Evolutionary conservation across 2,888 invertebrate genomes (phyloP).

Genomic region (Lepidochitona cinerea): DNA sequence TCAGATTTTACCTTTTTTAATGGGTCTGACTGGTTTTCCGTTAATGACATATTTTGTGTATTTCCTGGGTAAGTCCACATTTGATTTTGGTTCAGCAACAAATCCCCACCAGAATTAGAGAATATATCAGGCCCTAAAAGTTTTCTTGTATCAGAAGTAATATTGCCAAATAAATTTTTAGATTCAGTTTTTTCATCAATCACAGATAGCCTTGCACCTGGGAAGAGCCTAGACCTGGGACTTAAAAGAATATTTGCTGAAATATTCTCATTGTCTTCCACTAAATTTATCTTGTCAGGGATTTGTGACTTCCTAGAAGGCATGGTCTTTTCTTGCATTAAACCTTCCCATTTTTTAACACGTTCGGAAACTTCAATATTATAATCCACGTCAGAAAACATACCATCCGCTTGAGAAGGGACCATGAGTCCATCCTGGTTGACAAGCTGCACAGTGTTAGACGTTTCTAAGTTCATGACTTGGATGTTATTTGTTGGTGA

Average conservation of each 20-base stretch:
- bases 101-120: neutral
- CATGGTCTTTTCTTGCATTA: slow-evolving; percentile 39
- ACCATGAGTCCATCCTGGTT: slow-evolving; percentile 20
- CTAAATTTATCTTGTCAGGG: neutral
- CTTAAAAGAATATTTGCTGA: neutral
- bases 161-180: neutral
- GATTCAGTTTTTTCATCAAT: neutral
- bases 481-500: neutral
- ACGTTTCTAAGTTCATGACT: too few relatives aligned
- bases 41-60: neutral
- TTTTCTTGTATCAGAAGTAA: neutral
- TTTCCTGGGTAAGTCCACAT: neutral
- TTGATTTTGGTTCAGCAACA: neutral
- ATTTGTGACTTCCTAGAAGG: neutral
- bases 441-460: neutral
- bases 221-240: neutral
- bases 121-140: neutral
- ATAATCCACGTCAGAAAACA: slow-evolving; percentile 66
- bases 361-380: slow-evolving; percentile 61
- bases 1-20: neutral
- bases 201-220: neutral
- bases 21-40: neutral
- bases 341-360: slow-evolving; percentile 63
- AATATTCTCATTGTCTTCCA: neutral
- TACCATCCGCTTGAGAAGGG: slow-evolving; percentile 45